phyloP scores from a whole-genome alignment of 2,797 vertebrate genomes.

The Gadopsis marmoratus region DNA sequence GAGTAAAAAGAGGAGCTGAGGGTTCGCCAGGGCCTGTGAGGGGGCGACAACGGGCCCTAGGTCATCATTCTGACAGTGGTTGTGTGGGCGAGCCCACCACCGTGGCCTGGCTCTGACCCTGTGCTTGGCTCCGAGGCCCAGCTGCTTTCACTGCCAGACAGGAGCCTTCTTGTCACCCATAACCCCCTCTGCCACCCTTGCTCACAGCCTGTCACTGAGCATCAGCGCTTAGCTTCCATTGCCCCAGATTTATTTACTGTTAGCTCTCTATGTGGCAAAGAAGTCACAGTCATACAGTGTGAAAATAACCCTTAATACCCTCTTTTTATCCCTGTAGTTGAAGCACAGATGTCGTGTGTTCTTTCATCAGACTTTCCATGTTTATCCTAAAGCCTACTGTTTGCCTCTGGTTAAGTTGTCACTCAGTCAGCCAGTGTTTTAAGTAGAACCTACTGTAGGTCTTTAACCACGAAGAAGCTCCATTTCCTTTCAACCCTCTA shows the following conservation, averaged over 20 bases:
- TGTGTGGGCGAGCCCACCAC: conserved; percentile 65
- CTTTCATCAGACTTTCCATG: conserved; percentile 35
- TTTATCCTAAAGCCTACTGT: conserved; percentile 31
- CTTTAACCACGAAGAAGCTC: conserved; percentile 50
- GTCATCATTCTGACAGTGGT: conserved; percentile 77
- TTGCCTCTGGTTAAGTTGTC: conserved; percentile 48
- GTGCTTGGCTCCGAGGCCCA: conserved; percentile 70
- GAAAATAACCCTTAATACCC: conserved; percentile 38
- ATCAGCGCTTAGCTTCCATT: conserved; percentile 69
- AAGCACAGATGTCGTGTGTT: conserved; percentile 3
- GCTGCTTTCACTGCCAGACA: conserved; percentile 82
- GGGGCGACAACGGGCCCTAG: conserved; percentile 34
- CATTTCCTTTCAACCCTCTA: conserved; percentile 54
- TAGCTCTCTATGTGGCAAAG: conserved; percentile 43
- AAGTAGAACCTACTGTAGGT: conserved; percentile 31
- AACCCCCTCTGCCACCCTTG: conserved; percentile 72
- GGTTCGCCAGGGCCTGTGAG: conserved; percentile 57
- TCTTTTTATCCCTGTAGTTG: conserved; percentile 23
- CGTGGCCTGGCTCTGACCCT: conserved; percentile 77
- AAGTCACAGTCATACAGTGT: conserved; percentile 34
- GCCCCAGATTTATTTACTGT: conserved; percentile 67
- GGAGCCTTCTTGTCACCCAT: conserved; percentile 64
- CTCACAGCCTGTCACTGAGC: conserved; percentile 79
- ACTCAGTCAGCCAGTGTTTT: conserved; percentile 41
- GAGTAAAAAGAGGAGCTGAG: conserved; percentile 63